A percentile compares a stretch with the other conserved stretches of the same genome.
phyloP scores from a whole-genome alignment of 2,113 vertebrate genomes.

The Embiotoca jacksoni region DNA sequence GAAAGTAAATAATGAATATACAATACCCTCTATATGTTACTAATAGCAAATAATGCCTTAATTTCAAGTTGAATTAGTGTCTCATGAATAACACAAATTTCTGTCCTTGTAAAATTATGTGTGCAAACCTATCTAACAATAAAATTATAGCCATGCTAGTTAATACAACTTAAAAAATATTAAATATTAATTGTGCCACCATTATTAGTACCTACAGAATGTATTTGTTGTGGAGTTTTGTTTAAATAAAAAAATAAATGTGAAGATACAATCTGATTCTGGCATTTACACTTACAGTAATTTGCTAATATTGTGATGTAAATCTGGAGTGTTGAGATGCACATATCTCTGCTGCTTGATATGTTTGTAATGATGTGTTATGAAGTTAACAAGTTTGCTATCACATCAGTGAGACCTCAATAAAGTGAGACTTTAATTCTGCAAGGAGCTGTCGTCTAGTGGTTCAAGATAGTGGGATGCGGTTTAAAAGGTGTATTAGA shows the following conservation, averaged over 20 bases:
- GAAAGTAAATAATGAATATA: neutral
- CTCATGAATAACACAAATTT: neutral
- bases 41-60: neutral
- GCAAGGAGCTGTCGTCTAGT: neutral
- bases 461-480: neutral
- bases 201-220: no score
- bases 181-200: no score
- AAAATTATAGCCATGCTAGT: neutral
- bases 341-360: neutral
- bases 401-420: neutral
- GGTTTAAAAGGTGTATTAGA: constrained; percentile 11
- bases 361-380: neutral
- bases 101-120: neutral
- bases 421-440: neutral
- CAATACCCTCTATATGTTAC: neutral
- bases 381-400: neutral
- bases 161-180: no score
- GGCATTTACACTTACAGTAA: constrained; percentile 6
- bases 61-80: constrained; percentile 10
- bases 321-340: constrained; percentile 2
- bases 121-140: neutral
- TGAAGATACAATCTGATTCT: neutral
- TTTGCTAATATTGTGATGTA: constrained; percentile 3
- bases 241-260: neutral
- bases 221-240: no score